Evolutionary conservation across 2,888 invertebrate species (phyloP), one percentile per base, ranked within the genome.

Genomic region (Ormyrus thymus): DNA sequence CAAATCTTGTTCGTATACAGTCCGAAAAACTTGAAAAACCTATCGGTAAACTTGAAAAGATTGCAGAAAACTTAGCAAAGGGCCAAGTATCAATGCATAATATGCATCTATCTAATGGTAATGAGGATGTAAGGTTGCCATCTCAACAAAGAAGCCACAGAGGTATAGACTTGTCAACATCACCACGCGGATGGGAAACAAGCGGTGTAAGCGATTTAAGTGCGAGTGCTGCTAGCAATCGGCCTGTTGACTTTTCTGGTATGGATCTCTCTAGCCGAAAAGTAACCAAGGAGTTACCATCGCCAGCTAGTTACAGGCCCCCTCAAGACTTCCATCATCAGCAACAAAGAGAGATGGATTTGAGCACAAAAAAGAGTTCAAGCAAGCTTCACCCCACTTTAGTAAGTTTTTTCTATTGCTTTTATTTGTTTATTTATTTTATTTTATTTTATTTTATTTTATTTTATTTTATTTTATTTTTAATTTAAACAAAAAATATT

Each of bases 251-350:
- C 81, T 89, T 88, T 64, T 89, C 89, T 0, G 87, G 90, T 7
- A 88, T 90, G 48, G 89, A 90, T 84, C 81, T 90, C 56, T 89
- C 89, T 76, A 90, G 87, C 86, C 87, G 88, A 46, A 89, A 89
- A 79, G 43, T 73, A 0, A 13, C 76, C 4, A 82, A 83, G 50
- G 83, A 83, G 2, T n/a, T 82, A 0, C 73, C 81, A 5, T 53
- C 73, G 1, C 75, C 79, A 1, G 61, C 43, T 48, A 66, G 45
- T 1, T 86, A 85, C 43, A 81, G 86, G 15, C 66, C 86, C 1
- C 29, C 29, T 29, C 89, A 87, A 50, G 89, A 89, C 8, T 86
- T 88, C 64, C 70, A 68, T 64, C 76, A 76, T 7, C 80, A 79
- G 11, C 77, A 79, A 15, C 89, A 88, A 15, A 85, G 86, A 51